Base-by-base conservation (phyloP, 2,888 invertebrate species). In the Cotesia congregata region DNA sequence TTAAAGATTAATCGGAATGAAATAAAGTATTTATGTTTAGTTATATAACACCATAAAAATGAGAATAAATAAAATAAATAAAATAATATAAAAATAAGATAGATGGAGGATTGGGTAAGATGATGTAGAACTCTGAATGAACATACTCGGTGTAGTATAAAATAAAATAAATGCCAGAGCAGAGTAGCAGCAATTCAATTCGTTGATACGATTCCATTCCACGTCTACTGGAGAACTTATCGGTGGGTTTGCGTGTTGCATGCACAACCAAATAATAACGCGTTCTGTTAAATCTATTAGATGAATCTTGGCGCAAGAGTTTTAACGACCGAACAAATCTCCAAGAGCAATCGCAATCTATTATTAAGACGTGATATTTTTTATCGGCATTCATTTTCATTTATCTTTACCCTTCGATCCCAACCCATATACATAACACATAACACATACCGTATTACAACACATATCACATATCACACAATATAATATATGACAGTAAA, bases 191-290 rank as follows among this genome's bases (percentile, higher is more conserved):
- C 81, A 81, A 83, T 84, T 80, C 81, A 83, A 83, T 85, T 84
- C 80, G 79, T 82, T 83, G 80, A 75, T 75, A 78, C 74, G 75
- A 80, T 77, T 70, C 71, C 75, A 81, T 78, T 70, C 71, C 75
- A 77, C 69, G 74, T 67, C 9, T 50, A 50, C 9, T 50, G 40
- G 68, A 70, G 12, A 73, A 78, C 75, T 80, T 76, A 81, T 81
- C 74, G 77, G 75, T 78, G 79, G 80, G 78, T 81, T 86, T 82
- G 85, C 85, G 85, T 85, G 86, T 82, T 80, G 84, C 85, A 83
- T 84, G 82, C 83, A 80, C 83, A 83, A 84, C 83, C 82, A 85
- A 85, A 86, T 85, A 85, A 86, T 86, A 85, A 86, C 83, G 50
- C 64, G 39, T 61, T 83, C 82, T 82, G 83, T 83, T 83, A 85